A percentile compares a stretch with the other conserved stretches of the same genome.
These are phyloP conservation scores for Eptatretus atami DNA, from an alignment of 2,797 vertebrate species.

Conservation along the genomic window DNA sequence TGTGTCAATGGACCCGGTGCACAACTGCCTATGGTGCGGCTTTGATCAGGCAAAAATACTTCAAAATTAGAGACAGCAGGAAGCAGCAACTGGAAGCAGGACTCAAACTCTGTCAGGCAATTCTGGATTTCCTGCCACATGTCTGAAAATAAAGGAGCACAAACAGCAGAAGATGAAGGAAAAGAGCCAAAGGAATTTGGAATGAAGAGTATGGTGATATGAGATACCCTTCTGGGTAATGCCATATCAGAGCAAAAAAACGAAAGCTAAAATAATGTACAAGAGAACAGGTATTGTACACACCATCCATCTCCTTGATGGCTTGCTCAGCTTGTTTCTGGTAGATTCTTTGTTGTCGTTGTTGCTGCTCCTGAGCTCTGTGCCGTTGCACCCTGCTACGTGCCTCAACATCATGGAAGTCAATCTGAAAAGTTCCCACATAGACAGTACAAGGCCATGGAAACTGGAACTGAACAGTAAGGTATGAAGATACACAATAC, in stretches of 20 bases:
- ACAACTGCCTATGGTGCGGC: too few species aligned
- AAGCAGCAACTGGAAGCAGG: constrained; percentile 37
- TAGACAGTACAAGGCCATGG: too few species aligned
- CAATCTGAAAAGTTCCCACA: constrained; percentile 24
- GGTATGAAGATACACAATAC: too few species aligned
- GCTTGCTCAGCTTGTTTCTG: constrained; percentile 31
- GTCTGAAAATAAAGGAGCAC: constrained; percentile 17
- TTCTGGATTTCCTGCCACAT: constrained; percentile 23
- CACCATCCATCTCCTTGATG: constrained; percentile 44
- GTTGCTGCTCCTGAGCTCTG: constrained; percentile 36
- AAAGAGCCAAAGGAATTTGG: neutral
- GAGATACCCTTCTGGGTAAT: neutral
- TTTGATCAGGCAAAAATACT: neutral
- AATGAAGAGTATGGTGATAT: neutral
- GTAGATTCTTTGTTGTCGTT: constrained; percentile 31
- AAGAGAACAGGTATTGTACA: neutral
- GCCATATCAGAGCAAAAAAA: neutral
- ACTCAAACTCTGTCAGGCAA: constrained; percentile 41
- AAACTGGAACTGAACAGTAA: too few species aligned
- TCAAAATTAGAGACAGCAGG: constrained; percentile 22
- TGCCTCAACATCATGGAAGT: constrained; percentile 41
- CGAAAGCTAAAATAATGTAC: neutral
- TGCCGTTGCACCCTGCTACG: constrained; percentile 35
- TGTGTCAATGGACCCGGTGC: too few species aligned
- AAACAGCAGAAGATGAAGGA: neutral